Conservation (phyloP, 1,140 invertebrate genomes). For the Homarus americanus region DNA sequence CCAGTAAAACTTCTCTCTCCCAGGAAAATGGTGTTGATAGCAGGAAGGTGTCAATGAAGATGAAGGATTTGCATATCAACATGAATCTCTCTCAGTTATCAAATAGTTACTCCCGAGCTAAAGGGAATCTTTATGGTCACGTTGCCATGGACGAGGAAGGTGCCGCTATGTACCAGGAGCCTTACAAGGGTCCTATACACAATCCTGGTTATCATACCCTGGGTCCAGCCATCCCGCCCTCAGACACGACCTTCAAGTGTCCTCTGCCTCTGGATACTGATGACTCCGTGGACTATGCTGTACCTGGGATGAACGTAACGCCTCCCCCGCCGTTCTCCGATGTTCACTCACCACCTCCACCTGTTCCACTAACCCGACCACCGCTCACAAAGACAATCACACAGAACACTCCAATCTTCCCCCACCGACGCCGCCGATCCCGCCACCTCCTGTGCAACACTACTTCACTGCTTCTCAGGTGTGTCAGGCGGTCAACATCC, state of each 20-base stretch:
- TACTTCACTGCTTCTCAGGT: conserved; percentile 50
- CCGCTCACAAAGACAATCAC: neutral
- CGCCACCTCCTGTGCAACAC: conserved; percentile 47
- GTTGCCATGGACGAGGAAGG: conserved; percentile 80
- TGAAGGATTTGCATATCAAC: conserved; percentile 78
- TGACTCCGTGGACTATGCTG: conserved; percentile 72
- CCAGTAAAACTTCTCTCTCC: conserved; percentile 41
- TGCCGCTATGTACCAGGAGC: conserved; percentile 78
- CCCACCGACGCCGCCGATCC: conserved; percentile 49
- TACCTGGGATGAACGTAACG: conserved; percentile 59
- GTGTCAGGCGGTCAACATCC: conserved; percentile 76
- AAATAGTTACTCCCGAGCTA: conserved; percentile 77
- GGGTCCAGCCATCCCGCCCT: conserved; percentile 78
- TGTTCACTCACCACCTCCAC: conserved; percentile 72
- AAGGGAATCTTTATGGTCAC: conserved; percentile 81
- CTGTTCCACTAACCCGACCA: conserved; percentile 61
- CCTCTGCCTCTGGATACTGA: conserved; percentile 75
- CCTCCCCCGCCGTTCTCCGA: conserved; percentile 85
- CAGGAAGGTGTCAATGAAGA: conserved; percentile 73
- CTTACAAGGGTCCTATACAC: conserved; percentile 76
- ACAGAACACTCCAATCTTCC: conserved; percentile 42
- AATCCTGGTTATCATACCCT: conserved; percentile 76
- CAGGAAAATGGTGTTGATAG: conserved; percentile 38
- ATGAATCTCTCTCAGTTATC: conserved; percentile 54
- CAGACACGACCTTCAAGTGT: conserved; percentile 81